Evolutionary conservation across 92 coral and sea anemone species (phyloP), one percentile per base, ranked within the genome.

Genomic region (Palythoa grandiflora): DNA sequence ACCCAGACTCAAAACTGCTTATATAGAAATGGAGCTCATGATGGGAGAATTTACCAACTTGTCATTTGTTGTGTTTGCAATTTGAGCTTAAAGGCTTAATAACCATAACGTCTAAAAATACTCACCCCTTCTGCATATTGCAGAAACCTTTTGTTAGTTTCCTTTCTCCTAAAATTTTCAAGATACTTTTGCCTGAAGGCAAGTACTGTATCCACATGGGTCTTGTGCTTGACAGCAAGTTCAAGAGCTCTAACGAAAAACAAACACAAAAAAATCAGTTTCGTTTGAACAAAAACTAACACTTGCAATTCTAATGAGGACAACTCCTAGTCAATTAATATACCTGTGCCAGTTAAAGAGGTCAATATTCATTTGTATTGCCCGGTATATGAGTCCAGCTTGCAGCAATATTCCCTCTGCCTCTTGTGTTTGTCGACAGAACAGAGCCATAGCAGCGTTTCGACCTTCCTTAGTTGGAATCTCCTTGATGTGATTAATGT

Each of bases 271-370:
- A 3, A 63, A 16, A 16, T 19, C 21, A 63, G 7, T 21, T n/a
- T 55, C 44, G 21, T 50, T 19, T 5, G 2, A 10, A 36, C 51
- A 19, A 5, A 9, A 20, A 63, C 3, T 17, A 8, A 63, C 17
- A 11, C 17, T 14, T 19, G 20, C 20, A n/a, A 3, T 0, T 9
- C 6, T 16, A 63, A 63, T 63, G n/a, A n/a, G 9, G 3, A 21
- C 28, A 63, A 60, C 3, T 2, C 16, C 19, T 60, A 16, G 2
- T 21, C 21, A 15, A 11, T 28, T 3, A 63, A 61, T 84, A 9
- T 38, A 96, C 99, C 99, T 95, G 89, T 96, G 98, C 99, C 99
- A 96, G 90, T 95, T 96, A 83, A 96, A 96, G 89, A 96, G 96
- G 90, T 96, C 99, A 86, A 95, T 95, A 59, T 96, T 94, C 88